phyloP scores from a whole-genome alignment of 2,888 invertebrate genomes.

The Petrophora chlorosata region DNA sequence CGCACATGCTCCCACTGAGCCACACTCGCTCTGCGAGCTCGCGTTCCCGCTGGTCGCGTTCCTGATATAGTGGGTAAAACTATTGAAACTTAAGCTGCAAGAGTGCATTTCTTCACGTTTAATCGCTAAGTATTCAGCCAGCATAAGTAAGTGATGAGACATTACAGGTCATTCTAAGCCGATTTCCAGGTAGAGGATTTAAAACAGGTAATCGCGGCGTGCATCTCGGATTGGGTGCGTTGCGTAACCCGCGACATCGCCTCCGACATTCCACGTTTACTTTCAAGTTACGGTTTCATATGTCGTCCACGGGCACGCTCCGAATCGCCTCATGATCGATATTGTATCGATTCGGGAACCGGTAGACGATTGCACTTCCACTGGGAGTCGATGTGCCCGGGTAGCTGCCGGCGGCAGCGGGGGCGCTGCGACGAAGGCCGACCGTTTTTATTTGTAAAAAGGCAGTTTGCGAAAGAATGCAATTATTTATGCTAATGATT shows the following conservation, averaged over 20 bases:
- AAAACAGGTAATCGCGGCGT: slow-evolving; percentile 54
- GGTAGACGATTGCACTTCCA: slow-evolving; percentile 43
- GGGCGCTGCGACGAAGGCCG: slow-evolving; percentile 38
- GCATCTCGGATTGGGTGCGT: slow-evolving; percentile 50
- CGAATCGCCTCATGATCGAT: slow-evolving; percentile 40
- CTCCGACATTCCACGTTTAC: slow-evolving; percentile 68
- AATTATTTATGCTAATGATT: slow-evolving; percentile 47
- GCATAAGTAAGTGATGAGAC: slow-evolving; percentile 41
- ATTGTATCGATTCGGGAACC: slow-evolving; percentile 53
- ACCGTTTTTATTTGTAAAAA: slow-evolving; percentile 39
- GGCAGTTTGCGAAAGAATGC: slow-evolving; percentile 47
- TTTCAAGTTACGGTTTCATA: slow-evolving; percentile 72
- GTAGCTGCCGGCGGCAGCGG: slow-evolving; percentile 15
- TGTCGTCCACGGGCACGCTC: slow-evolving; percentile 44
- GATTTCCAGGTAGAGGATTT: slow-evolving; percentile 52
- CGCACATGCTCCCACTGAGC: no score
- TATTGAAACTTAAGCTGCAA: slow-evolving; percentile 15
- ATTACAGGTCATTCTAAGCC: slow-evolving; percentile 40
- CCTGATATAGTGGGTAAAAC: no score
- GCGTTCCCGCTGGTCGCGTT: no score
- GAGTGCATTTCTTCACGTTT: slow-evolving; percentile 32
- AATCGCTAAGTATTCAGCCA: slow-evolving; percentile 31
- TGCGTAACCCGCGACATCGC: slow-evolving; percentile 63
- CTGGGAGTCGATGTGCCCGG: slow-evolving; percentile 22
- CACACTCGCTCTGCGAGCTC: no score